A percentile compares a stretch with the other conserved stretches of the same genome.
Evolutionary conservation across 2,888 invertebrate genomes (phyloP).

Genomic region (Adela reaumurella): DNA sequence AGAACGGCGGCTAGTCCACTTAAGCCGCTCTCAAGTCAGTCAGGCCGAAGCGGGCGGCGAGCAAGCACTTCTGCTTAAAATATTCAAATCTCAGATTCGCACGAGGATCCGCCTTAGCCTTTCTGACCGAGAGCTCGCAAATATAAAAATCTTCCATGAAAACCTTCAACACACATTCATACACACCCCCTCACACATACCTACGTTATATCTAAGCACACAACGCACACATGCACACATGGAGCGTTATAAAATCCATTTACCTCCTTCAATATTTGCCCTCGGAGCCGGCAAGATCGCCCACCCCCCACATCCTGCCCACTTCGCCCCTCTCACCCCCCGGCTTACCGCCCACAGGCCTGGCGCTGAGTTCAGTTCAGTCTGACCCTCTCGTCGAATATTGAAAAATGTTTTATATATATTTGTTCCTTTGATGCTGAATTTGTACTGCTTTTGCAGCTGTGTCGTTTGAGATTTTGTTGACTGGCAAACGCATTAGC

Average conservation of each 20-base stretch:
- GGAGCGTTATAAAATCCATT: slow-evolving; percentile 9
- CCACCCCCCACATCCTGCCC: not conserved
- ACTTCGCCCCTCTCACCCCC: not conserved
- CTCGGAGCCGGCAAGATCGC: slow-evolving; percentile 3
- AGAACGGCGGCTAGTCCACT: not conserved
- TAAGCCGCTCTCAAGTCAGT: not conserved
- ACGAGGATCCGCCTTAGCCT: not conserved
- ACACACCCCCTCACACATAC: not conserved
- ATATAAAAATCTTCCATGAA: not conserved
- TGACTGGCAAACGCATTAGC: too few species aligned
- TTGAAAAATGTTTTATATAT: too few species aligned
- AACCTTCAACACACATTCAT: not conserved
- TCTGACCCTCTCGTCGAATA: too few species aligned
- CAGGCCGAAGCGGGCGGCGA: not conserved
- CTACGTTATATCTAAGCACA: too few species aligned
- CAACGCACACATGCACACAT: not conserved
- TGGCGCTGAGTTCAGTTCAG: too few species aligned
- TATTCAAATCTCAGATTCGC: not conserved
- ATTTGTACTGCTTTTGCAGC: too few species aligned
- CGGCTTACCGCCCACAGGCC: not conserved
- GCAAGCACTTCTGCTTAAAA: not conserved
- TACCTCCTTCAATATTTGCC: slow-evolving; percentile 14
- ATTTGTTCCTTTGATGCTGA: too few species aligned
- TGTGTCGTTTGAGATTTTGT: too few species aligned
- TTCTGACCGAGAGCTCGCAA: not conserved